phyloP scores from a whole-genome alignment of 2,113 vertebrate genomes.

The Macaca fascicularis region T2T-MFA8v1.1 NC_088376.1:123642501-123643000 shows the following conservation, averaged over 20 bases:
- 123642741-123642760: conserved; percentile 91
- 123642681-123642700: not conserved
- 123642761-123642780: conserved; percentile 92
- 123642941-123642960: not conserved
- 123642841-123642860: conserved; percentile 88
- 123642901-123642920: not conserved
- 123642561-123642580: conserved; percentile 72
- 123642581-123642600: conserved; percentile 72
- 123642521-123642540: conserved; percentile 87
- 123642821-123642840: conserved; percentile 91
- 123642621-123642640: accelerated
- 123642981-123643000: not conserved
- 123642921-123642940: not conserved
- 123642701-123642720: not conserved
- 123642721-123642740: not conserved
- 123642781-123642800: conserved; percentile 92
- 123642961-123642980: not conserved
- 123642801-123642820: conserved; percentile 89
- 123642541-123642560: conserved; percentile 81
- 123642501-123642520: conserved; percentile 88
- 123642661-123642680: not conserved
- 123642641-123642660: not conserved
- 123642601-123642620: conserved; percentile 82
- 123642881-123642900: not conserved
- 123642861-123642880: conserved; percentile 59